A percentile compares a stretch with the other conserved stretches of the same genome.
These are phyloP conservation scores for Trogon surrucura DNA, from an alignment of 2,113 vertebrate genomes.

Conservation along the genomic window DNA sequence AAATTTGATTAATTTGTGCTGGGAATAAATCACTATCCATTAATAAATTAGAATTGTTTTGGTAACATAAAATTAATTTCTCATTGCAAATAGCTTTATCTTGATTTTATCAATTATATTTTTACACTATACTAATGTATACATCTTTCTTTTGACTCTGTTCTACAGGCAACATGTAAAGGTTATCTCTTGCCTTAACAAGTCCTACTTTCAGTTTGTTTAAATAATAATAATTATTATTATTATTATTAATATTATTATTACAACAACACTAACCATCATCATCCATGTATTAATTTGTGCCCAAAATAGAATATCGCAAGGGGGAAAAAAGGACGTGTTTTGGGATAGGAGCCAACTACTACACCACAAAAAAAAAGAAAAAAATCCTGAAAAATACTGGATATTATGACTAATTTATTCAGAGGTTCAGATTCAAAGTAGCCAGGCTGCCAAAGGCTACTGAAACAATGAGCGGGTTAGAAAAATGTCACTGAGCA, in stretches of 20 bases:
- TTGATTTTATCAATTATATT: neutral
- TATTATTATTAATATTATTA: neutral
- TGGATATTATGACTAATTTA: neutral
- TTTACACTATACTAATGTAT: neutral
- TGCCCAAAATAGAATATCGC: neutral
- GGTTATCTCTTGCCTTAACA: neutral
- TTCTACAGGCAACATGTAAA: neutral
- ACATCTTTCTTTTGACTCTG: neutral
- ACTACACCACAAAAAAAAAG: neutral
- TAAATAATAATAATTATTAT: too few relatives aligned
- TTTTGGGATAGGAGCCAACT: neutral
- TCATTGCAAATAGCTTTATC: neutral
- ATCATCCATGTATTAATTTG: neutral
- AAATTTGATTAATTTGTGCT: slow-evolving; percentile 5
- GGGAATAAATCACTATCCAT: neutral
- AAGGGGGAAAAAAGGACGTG: neutral
- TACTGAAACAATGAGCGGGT: neutral
- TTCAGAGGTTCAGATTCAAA: slow-evolving; percentile 18
- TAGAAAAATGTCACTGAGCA: slow-evolving; percentile 48
- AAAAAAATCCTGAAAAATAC: neutral
- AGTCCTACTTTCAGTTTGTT: neutral
- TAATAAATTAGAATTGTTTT: neutral
- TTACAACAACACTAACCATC: too few relatives aligned
- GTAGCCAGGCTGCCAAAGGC: slow-evolving; percentile 13
- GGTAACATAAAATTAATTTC: neutral